Conservation (phyloP, 1,140 invertebrate genomes). For the Anagrus nilaparvatae region DNA sequence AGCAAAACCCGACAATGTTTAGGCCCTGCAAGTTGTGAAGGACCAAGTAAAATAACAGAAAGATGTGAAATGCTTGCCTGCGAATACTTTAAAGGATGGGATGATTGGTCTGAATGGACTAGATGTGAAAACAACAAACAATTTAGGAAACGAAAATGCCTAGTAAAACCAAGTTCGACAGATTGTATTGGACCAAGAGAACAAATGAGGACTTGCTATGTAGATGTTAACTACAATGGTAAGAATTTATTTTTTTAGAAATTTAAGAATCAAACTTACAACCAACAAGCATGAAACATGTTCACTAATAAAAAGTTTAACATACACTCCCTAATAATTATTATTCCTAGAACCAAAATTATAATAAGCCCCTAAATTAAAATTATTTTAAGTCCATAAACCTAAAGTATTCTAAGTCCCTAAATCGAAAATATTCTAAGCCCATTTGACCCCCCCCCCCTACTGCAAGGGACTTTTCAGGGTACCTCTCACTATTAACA, state of each 20-base stretch:
- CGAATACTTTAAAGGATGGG: slow-evolving; percentile 45
- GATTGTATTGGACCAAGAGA: slow-evolving; percentile 54
- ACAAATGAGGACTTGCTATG: slow-evolving; percentile 53
- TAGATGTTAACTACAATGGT: slow-evolving; percentile 44
- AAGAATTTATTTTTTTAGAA: slow-evolving; percentile 8
- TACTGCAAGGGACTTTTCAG: no score
- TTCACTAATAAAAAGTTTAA: background rate
- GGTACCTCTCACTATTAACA: background rate
- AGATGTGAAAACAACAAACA: slow-evolving; percentile 55
- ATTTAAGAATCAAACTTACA: no score
- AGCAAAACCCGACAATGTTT: slow-evolving; percentile 50
- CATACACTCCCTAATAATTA: background rate
- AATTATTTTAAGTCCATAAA: no score
- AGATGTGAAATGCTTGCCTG: slow-evolving; percentile 53
- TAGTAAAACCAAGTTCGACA: slow-evolving; percentile 39
- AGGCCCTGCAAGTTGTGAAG: slow-evolving; percentile 44
- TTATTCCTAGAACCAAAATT: no score
- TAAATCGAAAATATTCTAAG: no score
- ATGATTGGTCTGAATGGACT: slow-evolving; percentile 62
- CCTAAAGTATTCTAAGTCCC: no score
- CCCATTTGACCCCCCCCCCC: no score
- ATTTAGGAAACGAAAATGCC: slow-evolving; percentile 52
- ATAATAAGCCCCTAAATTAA: no score
- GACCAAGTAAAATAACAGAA: slow-evolving; percentile 32
- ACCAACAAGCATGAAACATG: background rate